Evolutionary conservation across 1,140 invertebrate species (phyloP).

Genomic region (Drosophila erecta): DNA sequence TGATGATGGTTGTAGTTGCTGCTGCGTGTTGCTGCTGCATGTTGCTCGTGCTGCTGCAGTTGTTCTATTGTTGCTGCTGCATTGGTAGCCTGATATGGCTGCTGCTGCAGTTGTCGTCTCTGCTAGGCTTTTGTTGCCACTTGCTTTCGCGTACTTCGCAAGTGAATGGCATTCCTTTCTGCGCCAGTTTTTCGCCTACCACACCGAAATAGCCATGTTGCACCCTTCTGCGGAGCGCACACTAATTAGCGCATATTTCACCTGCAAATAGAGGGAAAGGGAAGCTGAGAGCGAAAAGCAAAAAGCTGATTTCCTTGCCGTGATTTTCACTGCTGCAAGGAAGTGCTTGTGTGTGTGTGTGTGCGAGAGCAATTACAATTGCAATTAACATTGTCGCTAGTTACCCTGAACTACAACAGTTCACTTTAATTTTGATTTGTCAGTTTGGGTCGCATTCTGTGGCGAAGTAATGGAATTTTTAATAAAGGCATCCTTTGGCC

Average conservation of each 20-base stretch:
- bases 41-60: conserved; percentile 9
- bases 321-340: conserved; percentile 49
- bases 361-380: conserved; percentile 71
- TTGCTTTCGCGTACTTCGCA: conserved; percentile 35
- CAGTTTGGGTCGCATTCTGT: conserved; percentile 69
- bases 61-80: conserved; percentile 32
- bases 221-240: conserved; percentile 44
- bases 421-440: conserved; percentile 82
- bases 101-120: conserved; percentile 10
- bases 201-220: background rate
- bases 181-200: conserved; percentile 19
- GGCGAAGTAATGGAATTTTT: conserved; percentile 77
- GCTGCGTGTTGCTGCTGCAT: conserved; percentile 4
- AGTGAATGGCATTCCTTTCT: conserved; percentile 45
- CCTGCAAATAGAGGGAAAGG: conserved; percentile 27
- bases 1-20: conserved; percentile 34
- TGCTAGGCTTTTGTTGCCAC: conserved; percentile 32
- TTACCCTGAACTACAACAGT: conserved; percentile 33
- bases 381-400: conserved; percentile 71
- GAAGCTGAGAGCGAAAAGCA: conserved; percentile 29
- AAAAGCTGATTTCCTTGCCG: conserved; percentile 65
- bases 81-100: conserved; percentile 3
- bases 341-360: conserved; percentile 6
- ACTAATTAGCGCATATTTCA: conserved; percentile 81
- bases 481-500: conserved; percentile 32